Base-by-base conservation (phyloP, 2,797 vertebrate genomes). In the Acomys russatus region DNA sequence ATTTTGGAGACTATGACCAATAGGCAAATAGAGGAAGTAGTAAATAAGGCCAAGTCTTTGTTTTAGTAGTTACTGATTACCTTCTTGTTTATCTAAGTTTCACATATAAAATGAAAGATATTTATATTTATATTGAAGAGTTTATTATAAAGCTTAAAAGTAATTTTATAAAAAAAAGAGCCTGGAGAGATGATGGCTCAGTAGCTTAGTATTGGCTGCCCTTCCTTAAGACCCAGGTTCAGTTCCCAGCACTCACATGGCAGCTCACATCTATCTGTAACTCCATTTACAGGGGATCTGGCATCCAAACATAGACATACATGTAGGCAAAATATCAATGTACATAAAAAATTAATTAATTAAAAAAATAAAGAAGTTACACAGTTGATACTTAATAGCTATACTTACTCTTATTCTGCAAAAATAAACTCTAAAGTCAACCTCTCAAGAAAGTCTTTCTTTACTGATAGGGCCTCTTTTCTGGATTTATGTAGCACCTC, bases 61-160 rank as follows among this genome's bases (percentile, higher is more conserved):
- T 77, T 94, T 85, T 74, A 76, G 35, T 9, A 54, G 70, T 80
- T 94, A 59, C 59, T 90, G 77, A 5, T 71, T 95, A 64, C 30
- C 23, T 82, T n/a, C 59, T 54, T 84, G 85, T 94, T 68, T 91
- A 79, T 66, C 23, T 96, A 66, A 73, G 66, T 68, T 94, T 97
- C 35, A 68, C 70, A 77, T 94, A 87, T 92, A 96, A 94, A 90
- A 73, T 87, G 25, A 80, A 68, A 95, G 38, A n/a, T 96, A 90
- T 59, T 79, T 94, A 56, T 78, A 88, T 20, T 70, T 85, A 88
- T 38, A 30, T 86, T 73, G 74, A 93, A 54, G 38, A 76, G 6
- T 86, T 88, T 86, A 92, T 70, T 79, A 49, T 70, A 82, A 94
- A 56, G 54, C 17, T 91, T 91, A 61, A 94, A 88, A 88, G 33